phyloP scores from a whole-genome alignment of 2,888 invertebrate species.

The Drosophila nr. fundita region DNA sequence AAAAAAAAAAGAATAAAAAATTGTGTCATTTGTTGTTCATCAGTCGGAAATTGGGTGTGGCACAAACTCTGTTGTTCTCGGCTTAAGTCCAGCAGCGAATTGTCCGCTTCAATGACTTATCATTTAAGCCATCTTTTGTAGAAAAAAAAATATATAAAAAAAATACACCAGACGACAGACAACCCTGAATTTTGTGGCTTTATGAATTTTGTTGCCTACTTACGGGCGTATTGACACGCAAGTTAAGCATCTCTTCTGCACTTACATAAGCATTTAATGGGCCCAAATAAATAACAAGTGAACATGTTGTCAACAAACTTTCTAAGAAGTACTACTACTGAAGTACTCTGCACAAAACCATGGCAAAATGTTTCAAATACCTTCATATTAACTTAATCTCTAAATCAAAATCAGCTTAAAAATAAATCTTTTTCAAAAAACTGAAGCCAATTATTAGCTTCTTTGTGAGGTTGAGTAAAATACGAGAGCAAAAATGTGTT shows the following conservation, averaged over 20 bases:
- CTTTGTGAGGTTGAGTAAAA: background rate
- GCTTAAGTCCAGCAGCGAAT: constrained; percentile 28
- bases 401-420: background rate
- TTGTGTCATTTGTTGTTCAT: background rate
- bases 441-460: background rate
- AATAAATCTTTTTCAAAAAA: background rate
- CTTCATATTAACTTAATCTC: background rate
- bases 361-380: background rate
- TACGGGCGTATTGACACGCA: constrained; percentile 58
- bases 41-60: constrained; percentile 34
- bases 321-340: background rate
- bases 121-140: constrained; percentile 53
- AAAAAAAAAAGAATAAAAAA: constrained; percentile 13
- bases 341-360: constrained; percentile 10
- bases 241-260: constrained; percentile 45
- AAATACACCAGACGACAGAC: background rate
- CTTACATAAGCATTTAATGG: constrained; percentile 62
- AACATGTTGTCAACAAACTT: background rate
- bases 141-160: background rate
- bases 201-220: constrained; percentile 33
- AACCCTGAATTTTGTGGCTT: background rate
- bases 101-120: constrained; percentile 54
- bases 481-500: background rate
- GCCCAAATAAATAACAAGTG: constrained; percentile 37
- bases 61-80: background rate